phyloP scores from a whole-genome alignment of 2,113 vertebrate species.

The Antechinus flavipes region DNA sequence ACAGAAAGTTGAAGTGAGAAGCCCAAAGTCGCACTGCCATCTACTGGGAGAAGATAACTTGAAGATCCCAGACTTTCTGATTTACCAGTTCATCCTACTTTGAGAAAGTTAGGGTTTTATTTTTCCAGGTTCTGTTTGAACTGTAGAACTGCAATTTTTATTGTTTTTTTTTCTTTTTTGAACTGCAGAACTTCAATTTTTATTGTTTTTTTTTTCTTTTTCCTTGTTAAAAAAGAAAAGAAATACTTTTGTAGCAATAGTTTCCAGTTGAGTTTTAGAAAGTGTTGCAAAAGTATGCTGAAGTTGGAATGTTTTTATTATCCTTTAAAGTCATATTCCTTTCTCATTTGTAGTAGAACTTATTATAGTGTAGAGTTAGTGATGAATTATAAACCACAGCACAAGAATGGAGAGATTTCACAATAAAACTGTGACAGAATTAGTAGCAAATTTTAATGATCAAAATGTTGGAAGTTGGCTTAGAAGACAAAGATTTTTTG shows the following conservation, averaged over 20 bases:
- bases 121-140: not conserved
- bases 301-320: not conserved
- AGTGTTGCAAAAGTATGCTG: not conserved
- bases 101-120: not conserved
- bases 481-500: not conserved
- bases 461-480: not conserved
- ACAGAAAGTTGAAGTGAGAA: constrained; percentile 24
- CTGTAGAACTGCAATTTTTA: not conserved
- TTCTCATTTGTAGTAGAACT: constrained; percentile 1
- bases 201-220: too few relatives aligned
- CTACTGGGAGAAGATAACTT: not conserved
- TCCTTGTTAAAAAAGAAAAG: too few relatives aligned
- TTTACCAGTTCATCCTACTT: not conserved
- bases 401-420: not conserved
- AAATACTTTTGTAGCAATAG: constrained; percentile 5
- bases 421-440: not conserved
- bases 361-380: not conserved
- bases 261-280: constrained; percentile 14
- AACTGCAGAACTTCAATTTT: too few relatives aligned
- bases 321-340: not conserved
- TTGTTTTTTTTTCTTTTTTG: not conserved
- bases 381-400: not conserved
- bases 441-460: not conserved
- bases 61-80: not conserved
- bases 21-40: not conserved